phyloP scores from a whole-genome alignment of 1,140 invertebrate species.

The Euwallacea similis region DNA sequence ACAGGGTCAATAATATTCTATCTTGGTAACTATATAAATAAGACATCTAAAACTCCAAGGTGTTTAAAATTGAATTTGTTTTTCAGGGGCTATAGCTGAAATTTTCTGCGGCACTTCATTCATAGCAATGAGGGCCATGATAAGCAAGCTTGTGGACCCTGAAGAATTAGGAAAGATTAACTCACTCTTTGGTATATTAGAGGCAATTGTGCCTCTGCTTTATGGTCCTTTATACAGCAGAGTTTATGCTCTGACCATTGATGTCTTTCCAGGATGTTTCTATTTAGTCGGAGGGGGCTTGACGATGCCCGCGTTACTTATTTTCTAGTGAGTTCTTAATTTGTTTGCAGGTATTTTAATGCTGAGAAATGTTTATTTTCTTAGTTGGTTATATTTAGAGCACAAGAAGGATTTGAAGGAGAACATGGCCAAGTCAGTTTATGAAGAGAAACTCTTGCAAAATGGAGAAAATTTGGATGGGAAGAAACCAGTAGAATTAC shows the following conservation, averaged over 20 bases:
- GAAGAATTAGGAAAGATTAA: conserved; percentile 78
- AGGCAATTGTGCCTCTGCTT: conserved; percentile 75
- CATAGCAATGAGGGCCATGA: conserved; percentile 76
- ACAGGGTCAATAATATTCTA: conserved; percentile 73
- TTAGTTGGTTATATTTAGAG: conserved; percentile 60
- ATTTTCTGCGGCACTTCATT: conserved; percentile 77
- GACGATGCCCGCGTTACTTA: conserved; percentile 72
- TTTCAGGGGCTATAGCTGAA: conserved; percentile 69
- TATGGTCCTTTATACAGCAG: conserved; percentile 78
- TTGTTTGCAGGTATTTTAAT: neutral
- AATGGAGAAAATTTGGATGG: neutral
- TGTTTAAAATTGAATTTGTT: conserved; percentile 25
- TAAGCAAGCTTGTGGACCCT: conserved; percentile 72
- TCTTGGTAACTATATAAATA: conserved; percentile 60
- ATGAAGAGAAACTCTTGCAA: conserved; percentile 13
- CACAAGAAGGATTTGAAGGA: conserved; percentile 53
- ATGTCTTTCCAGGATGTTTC: conserved; percentile 75
- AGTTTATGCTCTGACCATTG: conserved; percentile 70
- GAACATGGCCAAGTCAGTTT: neutral
- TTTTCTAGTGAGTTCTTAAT: conserved; percentile 68
- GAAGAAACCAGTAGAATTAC: too few relatives aligned
- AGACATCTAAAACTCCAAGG: neutral
- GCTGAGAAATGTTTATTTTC: conserved; percentile 34
- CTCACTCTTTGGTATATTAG: conserved; percentile 76
- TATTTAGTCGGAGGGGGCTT: conserved; percentile 74